Evolutionary conservation across 2,797 vertebrate genomes (phyloP).

Genomic region (Hypotaenidia philippensis): DNA sequence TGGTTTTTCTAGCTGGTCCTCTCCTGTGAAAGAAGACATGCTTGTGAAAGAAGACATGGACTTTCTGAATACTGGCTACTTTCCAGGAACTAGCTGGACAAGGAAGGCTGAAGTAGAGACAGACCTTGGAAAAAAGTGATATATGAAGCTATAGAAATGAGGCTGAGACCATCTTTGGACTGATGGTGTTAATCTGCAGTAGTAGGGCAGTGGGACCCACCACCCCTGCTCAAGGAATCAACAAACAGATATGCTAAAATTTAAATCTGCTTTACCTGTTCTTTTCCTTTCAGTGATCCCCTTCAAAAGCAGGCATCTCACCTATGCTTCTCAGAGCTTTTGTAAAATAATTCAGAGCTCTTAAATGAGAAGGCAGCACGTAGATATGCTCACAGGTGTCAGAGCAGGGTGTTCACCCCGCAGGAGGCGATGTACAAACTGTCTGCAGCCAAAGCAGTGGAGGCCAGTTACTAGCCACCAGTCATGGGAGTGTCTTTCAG

Average conservation of each 20-base stretch:
- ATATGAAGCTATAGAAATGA: background rate
- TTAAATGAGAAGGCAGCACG: background rate
- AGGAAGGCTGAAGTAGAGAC: background rate
- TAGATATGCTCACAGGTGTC: rapidly evolving
- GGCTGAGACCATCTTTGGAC: background rate
- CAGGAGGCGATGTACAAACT: background rate
- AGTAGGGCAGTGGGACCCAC: background rate
- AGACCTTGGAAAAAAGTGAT: background rate
- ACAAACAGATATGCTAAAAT: background rate
- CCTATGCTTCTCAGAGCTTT: background rate
- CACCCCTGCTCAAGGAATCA: background rate
- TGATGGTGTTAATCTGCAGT: rapidly evolving
- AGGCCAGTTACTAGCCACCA: background rate
- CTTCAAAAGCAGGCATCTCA: background rate
- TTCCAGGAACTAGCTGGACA: background rate
- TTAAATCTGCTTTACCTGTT: background rate
- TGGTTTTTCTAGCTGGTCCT: background rate
- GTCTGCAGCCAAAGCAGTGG: background rate
- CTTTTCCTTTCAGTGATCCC: background rate
- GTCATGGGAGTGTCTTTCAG: background rate
- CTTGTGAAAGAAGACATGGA: background rate
- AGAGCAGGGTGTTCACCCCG: background rate
- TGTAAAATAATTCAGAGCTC: background rate
- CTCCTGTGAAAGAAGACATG: background rate
- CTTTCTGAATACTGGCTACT: background rate